phyloP scores from a whole-genome alignment of 2,113 vertebrate species.

The Paratilapia polleni region DNA sequence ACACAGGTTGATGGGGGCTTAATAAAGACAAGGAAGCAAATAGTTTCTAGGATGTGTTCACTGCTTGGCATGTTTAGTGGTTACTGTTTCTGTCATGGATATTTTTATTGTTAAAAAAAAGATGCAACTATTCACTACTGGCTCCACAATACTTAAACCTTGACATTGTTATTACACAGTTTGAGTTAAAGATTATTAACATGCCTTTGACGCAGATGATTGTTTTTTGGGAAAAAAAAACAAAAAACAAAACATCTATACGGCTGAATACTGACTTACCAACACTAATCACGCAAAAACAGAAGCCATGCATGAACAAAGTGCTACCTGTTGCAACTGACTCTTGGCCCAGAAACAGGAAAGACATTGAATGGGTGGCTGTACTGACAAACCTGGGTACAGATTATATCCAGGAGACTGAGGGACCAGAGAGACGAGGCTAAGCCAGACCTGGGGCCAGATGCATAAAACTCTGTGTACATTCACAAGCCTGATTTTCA shows the following conservation, averaged over 20 bases:
- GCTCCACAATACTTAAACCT: not conserved
- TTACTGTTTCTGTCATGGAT: not conserved
- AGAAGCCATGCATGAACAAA: slow-evolving; percentile 49
- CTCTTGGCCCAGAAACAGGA: not conserved
- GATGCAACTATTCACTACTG: not conserved
- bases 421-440: not conserved
- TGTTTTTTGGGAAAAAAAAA: not conserved
- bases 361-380: not conserved
- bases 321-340: not conserved
- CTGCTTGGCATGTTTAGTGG: not conserved
- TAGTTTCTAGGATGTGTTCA: not conserved
- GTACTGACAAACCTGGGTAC: not conserved
- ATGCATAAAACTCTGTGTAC: not conserved
- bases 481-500: not conserved
- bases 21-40: not conserved
- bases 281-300: not conserved
- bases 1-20: not conserved
- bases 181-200: not conserved
- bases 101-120: not conserved
- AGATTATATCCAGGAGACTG: not conserved
- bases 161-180: not conserved
- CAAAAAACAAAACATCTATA: not conserved
- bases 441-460: not conserved
- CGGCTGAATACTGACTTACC: not conserved
- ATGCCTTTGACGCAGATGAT: not conserved